Conservation (phyloP, 2,888 invertebrate species). For the Aelia acuminata region DNA sequence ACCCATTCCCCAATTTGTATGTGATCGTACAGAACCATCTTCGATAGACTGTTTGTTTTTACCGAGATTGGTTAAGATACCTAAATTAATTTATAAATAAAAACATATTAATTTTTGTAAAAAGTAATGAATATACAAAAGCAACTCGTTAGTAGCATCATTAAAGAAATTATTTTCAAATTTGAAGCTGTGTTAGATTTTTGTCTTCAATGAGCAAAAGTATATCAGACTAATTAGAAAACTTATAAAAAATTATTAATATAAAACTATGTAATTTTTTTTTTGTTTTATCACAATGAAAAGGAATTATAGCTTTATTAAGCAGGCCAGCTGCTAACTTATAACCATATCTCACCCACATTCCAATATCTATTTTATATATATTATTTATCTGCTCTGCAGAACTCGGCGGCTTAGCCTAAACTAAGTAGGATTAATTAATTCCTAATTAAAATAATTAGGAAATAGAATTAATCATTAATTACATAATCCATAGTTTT, state of each 20-base stretch:
- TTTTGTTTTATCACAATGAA: conserved; percentile 56
- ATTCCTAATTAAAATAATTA: no score
- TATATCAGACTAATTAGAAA: conserved; percentile 56
- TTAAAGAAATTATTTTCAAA: not conserved
- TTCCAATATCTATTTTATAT: not conserved
- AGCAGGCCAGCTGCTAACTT: conserved; percentile 56
- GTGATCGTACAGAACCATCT: not conserved
- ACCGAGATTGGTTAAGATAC: not conserved
- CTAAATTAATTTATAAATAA: not conserved
- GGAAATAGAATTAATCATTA: conserved; percentile 30
- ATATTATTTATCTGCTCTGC: not conserved
- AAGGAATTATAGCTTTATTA: conserved; percentile 52
- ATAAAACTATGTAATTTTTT: conserved; percentile 55
- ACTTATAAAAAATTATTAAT: conserved; percentile 56
- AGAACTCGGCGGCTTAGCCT: conserved; percentile 5
- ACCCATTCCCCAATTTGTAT: no score
- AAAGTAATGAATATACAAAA: not conserved
- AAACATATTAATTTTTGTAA: not conserved
- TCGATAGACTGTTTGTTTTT: not conserved
- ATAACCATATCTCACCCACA: conserved; percentile 20
- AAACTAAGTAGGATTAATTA: no score
- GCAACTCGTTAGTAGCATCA: not conserved
- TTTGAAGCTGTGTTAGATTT: conserved; percentile 10
- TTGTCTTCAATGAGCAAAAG: conserved; percentile 31
- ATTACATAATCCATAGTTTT: conserved; percentile 91